These are phyloP conservation scores for Sapayoa aenigma DNA, from an alignment of 2,113 vertebrate species.

Conservation along the genomic window DNA sequence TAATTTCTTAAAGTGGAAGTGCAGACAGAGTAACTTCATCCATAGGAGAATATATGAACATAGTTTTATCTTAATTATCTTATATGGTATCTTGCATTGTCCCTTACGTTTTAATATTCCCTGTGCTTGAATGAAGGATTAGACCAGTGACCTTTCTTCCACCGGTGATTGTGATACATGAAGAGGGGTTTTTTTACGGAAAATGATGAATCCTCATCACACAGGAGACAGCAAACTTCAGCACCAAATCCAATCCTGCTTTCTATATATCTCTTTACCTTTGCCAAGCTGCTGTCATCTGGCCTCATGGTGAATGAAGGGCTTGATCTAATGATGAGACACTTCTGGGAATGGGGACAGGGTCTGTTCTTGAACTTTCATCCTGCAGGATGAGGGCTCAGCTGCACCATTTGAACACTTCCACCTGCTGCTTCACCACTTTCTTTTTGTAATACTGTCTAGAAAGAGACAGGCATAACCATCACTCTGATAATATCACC, in stretches of 20 bases:
- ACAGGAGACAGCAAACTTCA: background rate
- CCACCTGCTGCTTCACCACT: background rate
- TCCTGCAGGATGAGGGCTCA: accelerated
- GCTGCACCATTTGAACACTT: background rate
- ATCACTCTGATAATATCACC: background rate
- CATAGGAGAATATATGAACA: constrained; percentile 55
- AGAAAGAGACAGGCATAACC: background rate
- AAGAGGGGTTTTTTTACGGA: background rate
- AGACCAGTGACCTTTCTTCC: constrained; percentile 58
- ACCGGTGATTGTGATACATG: constrained; percentile 51
- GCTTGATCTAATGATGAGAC: background rate
- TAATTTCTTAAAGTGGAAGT: constrained; percentile 64
- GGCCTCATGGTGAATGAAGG: background rate
- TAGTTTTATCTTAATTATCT: constrained; percentile 64
- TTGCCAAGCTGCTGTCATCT: background rate
- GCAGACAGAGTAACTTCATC: constrained; percentile 48
- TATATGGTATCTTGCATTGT: constrained; percentile 53
- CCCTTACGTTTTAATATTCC: constrained; percentile 56
- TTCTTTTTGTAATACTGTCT: background rate
- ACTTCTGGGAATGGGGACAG: background rate
- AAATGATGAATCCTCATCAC: constrained; percentile 34
- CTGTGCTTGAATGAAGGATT: constrained; percentile 56
- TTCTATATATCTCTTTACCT: background rate
- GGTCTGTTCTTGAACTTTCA: background rate
- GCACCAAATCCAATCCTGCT: background rate